Conservation (phyloP, 2,888 invertebrate species). For the Cremastobaeus sp. region DNA sequence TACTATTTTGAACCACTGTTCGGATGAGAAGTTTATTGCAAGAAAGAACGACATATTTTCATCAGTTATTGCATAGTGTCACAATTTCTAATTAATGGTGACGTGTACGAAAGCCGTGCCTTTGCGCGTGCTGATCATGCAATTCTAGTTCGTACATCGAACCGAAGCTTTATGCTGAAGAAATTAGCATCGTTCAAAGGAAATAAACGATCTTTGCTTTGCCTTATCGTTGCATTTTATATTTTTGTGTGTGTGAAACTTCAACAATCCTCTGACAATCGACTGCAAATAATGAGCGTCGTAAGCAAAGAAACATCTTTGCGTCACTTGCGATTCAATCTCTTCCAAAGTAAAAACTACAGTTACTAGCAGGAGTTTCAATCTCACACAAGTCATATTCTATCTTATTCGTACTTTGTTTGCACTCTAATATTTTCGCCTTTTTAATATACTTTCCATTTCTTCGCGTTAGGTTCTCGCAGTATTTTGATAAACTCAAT, state of each 20-base stretch:
- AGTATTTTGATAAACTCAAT: too few species aligned
- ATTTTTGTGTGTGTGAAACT: constrained; percentile 35
- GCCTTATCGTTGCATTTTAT: constrained; percentile 26
- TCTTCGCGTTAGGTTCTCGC: too few species aligned
- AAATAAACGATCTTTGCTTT: constrained; percentile 24
- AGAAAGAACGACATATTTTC: constrained; percentile 32
- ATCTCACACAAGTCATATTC: constrained; percentile 19
- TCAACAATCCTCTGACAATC: constrained; percentile 40
- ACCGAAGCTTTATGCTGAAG: constrained; percentile 21
- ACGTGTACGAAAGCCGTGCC: constrained; percentile 8
- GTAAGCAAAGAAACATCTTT: constrained; percentile 56
- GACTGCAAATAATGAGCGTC: constrained; percentile 53
- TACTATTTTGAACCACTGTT: constrained; percentile 62
- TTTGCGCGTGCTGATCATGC: constrained; percentile 25
- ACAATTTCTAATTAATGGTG: constrained; percentile 60
- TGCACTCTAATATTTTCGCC: neutral
- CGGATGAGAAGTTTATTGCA: constrained; percentile 59
- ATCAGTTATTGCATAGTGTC: constrained; percentile 31
- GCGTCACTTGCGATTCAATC: constrained; percentile 43
- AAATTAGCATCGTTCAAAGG: constrained; percentile 53
- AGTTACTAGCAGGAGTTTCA: constrained; percentile 9
- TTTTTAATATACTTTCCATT: neutral
- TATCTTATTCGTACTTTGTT: too few species aligned
- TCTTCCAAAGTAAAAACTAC: constrained; percentile 15
- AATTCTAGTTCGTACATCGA: constrained; percentile 31